These are phyloP conservation scores for Zapus hudsonius DNA, from an alignment of 2,113 vertebrate genomes.

Conservation along the genomic window DNA sequence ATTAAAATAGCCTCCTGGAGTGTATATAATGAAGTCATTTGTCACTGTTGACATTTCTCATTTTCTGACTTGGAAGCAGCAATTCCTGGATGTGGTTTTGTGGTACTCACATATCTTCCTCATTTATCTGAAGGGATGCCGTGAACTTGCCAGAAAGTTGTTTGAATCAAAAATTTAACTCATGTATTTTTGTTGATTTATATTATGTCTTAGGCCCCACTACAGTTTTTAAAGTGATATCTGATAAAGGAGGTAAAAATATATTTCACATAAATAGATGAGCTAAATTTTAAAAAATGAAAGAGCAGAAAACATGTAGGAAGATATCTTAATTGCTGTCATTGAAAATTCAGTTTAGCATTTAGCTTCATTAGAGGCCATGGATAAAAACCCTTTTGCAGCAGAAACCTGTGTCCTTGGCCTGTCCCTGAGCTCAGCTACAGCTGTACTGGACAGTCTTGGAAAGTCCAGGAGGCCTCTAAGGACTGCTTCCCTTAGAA, in stretches of 20 bases:
- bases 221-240: slow-evolving; percentile 30
- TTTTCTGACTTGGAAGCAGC: neutral
- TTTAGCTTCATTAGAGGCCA: slow-evolving; percentile 21
- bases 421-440: neutral
- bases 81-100: neutral
- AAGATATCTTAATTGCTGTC: slow-evolving; percentile 33
- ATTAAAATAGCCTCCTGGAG: neutral
- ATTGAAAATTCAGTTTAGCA: neutral
- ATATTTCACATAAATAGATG: neutral
- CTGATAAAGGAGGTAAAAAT: slow-evolving; percentile 8
- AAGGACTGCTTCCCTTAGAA: neutral
- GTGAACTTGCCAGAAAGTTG: neutral
- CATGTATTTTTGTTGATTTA: neutral
- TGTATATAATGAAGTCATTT: neutral
- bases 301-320: neutral
- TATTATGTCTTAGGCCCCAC: neutral
- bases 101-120: neutral
- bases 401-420: neutral
- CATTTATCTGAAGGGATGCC: neutral
- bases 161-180: slow-evolving; percentile 44
- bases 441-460: neutral
- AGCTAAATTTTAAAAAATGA: neutral
- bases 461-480: neutral
- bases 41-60: neutral
- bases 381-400: neutral